Evolutionary conservation across 2,797 vertebrate species (phyloP), one percentile per base, ranked within the genome.

Genomic region (Falco naumanni): DNA sequence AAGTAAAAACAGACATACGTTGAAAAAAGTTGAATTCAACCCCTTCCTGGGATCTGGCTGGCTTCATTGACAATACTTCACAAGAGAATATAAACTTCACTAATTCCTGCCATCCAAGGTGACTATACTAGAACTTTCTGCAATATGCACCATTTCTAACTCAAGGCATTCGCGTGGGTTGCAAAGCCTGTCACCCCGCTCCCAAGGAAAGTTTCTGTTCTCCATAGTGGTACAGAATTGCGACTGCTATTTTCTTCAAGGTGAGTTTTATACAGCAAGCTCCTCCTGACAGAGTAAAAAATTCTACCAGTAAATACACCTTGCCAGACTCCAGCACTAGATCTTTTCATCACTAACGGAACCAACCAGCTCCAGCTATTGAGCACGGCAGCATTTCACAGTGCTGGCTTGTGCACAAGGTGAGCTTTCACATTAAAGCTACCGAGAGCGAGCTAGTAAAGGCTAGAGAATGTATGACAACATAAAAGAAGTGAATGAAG

Each of bases 371-470:
- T n/a, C 34, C 43, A 47, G 43, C 29, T 45, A 13, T 6, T 21
- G n/a, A 66, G 21, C 5, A 33, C 0, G 6, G 72, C 54, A 19
- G 31, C 2, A 26, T 22, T 31, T 34, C 43, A 31, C 47, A 34
- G 53, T 2, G 45, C 29, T 64, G 45, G 25, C 50, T 78, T 20
- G 51, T 16, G 22, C n/a, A 17, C 16, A 29, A 47, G 34, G 28
- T 5, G 22, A 91, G n/a, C 25, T 37, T 45, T 45, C 43, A 45
- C 17, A 14, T 9, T 16, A 8, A n/a, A 54, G 4, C 0, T 2
- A 47, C 4, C 39, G 26, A 21, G n/a, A 54, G 43, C 3, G 22
- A 81, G 56, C 20, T 20, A n/a, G 39, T 16, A 21, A 60, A 66
- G 8, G 51, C 45, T 31, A 25, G 13, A n/a, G 34, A 53, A 17